Evolutionary conservation across 2,113 vertebrate species (phyloP), one percentile per base, ranked within the genome.

Genomic region (Poecile atricapillus): DNA sequence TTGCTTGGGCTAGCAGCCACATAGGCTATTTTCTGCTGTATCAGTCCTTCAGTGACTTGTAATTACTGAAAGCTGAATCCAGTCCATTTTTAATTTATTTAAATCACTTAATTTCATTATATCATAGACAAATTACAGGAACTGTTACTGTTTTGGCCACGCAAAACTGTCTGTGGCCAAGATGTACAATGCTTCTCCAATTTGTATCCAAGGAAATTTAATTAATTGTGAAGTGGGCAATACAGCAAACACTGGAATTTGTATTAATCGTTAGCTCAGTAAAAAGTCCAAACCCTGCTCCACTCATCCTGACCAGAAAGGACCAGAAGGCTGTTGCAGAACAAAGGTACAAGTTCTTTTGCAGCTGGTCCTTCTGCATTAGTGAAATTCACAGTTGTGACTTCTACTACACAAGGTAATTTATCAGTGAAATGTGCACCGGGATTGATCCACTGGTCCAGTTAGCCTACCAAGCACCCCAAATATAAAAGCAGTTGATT

Each of bases 61-160:
- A 94, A 93, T 95, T 94, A 92, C 83, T 76, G 80, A 93, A 96
- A 91, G 49, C 89, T 95, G 88, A 96, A 94, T 69, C 74, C 4
- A 1, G 41, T 89, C 69, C 77, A 93, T 71, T 92, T 79, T 93
- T 87, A 93, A 96, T 93, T 88, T 95, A 95, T 92, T 95, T 95
- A 94, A 96, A 97, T 96, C 68, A 76, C 92, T 95, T 95, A 82
- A 95, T 95, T 95, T 96, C 82, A 96, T 93, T 91, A 92, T 91
- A 95, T 92, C 90, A 92, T 64, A 93, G 79, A 46, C 8, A 1
- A 97, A 93, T 94, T 95, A 96, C 75, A 83, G 79, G 50, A 64
- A 78, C 55, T 81, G 82, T 67, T 88, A 81, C 63, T 86, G 82
- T 70, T 94, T 94, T 93, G 94, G 91, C 82, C 87, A 89, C 1